These are phyloP conservation scores for Rhabdomys pumilio DNA, from an alignment of 2,797 vertebrate genomes.

Conservation along the genomic window DNA sequence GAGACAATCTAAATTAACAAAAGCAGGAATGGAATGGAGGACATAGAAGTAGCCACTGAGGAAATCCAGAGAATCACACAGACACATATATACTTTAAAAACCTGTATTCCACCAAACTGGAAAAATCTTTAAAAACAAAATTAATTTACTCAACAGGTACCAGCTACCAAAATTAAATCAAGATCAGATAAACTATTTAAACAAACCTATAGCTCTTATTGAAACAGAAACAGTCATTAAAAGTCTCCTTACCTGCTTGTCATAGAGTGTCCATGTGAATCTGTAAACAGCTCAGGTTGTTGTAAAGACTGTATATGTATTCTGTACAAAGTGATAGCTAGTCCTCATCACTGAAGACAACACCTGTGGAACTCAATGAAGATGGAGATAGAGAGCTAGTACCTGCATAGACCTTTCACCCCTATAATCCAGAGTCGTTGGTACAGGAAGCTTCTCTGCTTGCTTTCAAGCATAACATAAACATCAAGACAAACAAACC, in stretches of 20 bases:
- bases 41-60: background rate
- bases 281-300: background rate
- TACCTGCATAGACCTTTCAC: background rate
- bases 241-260: background rate
- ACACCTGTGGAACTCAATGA: background rate
- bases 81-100: background rate
- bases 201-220: too few species aligned
- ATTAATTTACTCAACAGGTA: background rate
- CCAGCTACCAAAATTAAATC: background rate
- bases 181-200: background rate
- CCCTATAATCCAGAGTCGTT: background rate
- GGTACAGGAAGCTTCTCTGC: background rate
- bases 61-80: background rate
- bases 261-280: background rate
- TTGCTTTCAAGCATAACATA: background rate
- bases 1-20: background rate
- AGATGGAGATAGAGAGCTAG: background rate
- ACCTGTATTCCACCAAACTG: background rate
- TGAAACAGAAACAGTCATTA: background rate
- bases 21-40: background rate
- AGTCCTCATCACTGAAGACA: background rate
- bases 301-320: background rate
- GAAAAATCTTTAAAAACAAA: background rate
- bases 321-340: background rate
- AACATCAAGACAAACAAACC: background rate